phyloP scores from a whole-genome alignment of 2,113 vertebrate species.

The Neodontobutis hainanensis region DNA sequence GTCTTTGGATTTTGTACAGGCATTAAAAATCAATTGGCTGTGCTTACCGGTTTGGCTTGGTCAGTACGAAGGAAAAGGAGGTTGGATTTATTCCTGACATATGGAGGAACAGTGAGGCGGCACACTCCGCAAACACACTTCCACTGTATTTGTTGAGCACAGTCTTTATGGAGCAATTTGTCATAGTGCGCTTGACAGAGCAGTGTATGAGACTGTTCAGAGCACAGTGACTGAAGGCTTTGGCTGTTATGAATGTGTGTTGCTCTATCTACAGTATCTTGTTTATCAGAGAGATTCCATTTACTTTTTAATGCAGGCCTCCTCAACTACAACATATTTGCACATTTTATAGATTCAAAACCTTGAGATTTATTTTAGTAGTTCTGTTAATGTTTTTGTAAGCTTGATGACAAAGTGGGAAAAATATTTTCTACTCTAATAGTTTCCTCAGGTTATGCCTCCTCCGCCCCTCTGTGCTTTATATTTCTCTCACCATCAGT shows the following conservation, averaged over 20 bases:
- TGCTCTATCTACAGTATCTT: neutral
- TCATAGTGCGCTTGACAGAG: slow-evolving; percentile 49
- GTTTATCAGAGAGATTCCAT: too few relatives aligned
- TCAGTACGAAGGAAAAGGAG: slow-evolving; percentile 51
- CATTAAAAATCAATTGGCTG: slow-evolving; percentile 69
- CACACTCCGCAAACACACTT: slow-evolving; percentile 49
- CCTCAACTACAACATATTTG: neutral
- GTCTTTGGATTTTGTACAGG: slow-evolving; percentile 60
- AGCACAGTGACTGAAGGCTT: slow-evolving; percentile 15
- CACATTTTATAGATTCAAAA: neutral
- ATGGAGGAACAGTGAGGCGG: slow-evolving; percentile 37
- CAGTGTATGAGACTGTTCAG: slow-evolving; percentile 21
- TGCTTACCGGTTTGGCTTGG: slow-evolving; percentile 53
- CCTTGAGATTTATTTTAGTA: neutral
- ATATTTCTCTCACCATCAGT: slow-evolving; percentile 34
- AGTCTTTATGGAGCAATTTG: slow-evolving; percentile 57
- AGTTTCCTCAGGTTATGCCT: slow-evolving; percentile 39
- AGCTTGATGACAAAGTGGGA: slow-evolving; percentile 31
- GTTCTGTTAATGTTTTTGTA: slow-evolving; percentile 20
- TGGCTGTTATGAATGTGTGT: slow-evolving; percentile 32
- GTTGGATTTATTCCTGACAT: slow-evolving; percentile 63
- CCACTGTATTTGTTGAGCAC: slow-evolving; percentile 53
- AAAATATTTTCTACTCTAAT: slow-evolving; percentile 33
- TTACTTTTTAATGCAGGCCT: too few relatives aligned
- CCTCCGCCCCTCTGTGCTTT: slow-evolving; percentile 21